Evolutionary conservation across 2,888 invertebrate species (phyloP), one percentile per base, ranked within the genome.

Genomic region (Timema cristinae): DNA sequence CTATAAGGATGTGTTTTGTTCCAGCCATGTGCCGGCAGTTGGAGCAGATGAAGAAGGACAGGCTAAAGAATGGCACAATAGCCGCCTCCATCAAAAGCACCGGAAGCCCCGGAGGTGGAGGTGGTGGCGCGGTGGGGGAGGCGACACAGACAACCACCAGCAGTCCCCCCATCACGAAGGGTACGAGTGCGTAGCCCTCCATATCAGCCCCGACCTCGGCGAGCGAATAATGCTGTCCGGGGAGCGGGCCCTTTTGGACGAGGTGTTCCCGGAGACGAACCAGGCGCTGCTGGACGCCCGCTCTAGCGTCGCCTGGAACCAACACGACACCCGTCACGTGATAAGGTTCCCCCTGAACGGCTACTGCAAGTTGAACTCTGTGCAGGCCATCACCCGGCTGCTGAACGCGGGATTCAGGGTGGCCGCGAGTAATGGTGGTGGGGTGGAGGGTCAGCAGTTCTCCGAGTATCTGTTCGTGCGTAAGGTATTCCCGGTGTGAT

Each of bases 381-480:
- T 94, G 75, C 94, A 94, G 83, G 93, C 93, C 74, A 90, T 94
- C 78, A 91, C 92, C 76, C 87, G 93, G 80, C 86, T 94, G 67
- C 83, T 94, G 66, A 93, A 93, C 80, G 87, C 90, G 74, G 90
- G 91, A 69, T 94, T 94, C 82, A 86, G 86, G 76, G 87, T 94
- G 73, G 90, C 90, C 68, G 93, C 94, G 49, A 92, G 93, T 79
- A 93, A 91, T 78, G 94, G 94, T 0, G 93, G 93, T 32, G 93
- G 93, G 6, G 93, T 94, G 54, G 94, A 94, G 80, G 93, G 93
- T 7, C 94, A 94, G 80, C 94, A 94, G 83, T 94, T 94, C 84
- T 93, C 93, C 78, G 94, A 94, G 84, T 94, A 94, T 83, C 86
- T 94, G 79, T 91, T 94, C 81, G 89, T 91, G 74, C 85, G 92